Evolutionary conservation across 1,140 invertebrate genomes (phyloP).

Genomic region (Coelopa frigida): DNA sequence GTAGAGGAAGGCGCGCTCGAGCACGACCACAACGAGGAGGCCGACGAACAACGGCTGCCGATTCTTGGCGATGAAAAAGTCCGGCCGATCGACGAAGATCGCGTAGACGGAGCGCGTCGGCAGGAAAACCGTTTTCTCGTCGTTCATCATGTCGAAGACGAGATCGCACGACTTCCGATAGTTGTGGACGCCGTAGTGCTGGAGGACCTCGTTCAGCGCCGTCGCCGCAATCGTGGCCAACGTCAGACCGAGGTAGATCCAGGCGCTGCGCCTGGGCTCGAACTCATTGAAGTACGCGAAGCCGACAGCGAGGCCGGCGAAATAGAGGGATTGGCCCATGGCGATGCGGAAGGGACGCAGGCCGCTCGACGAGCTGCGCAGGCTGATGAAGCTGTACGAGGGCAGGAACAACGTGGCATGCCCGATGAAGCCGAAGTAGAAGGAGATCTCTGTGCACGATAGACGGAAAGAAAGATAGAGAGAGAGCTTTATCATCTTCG

Average conservation of each 20-base stretch:
- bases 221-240: constrained; percentile 20
- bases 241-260: constrained; percentile 23
- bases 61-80: constrained; percentile 22
- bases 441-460: constrained; percentile 36
- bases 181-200: constrained; percentile 25
- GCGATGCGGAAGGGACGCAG: constrained; percentile 25
- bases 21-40: constrained; percentile 15
- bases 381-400: constrained; percentile 29
- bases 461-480: neutral
- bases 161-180: constrained; percentile 33
- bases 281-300: constrained; percentile 38
- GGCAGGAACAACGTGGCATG: constrained; percentile 26
- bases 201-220: constrained; percentile 32
- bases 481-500: neutral
- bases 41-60: constrained; percentile 31
- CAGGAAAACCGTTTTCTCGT: constrained; percentile 30
- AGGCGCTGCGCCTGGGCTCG: constrained; percentile 25
- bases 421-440: constrained; percentile 36
- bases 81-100: constrained; percentile 27
- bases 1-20: constrained; percentile 22
- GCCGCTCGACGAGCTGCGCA: constrained; percentile 27
- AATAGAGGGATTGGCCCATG: constrained; percentile 26
- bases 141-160: constrained; percentile 36
- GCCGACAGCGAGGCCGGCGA: constrained; percentile 23
- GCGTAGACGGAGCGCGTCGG: constrained; percentile 26